Conservation (phyloP, 2,888 invertebrate genomes). For the Platycnemis pennipes region DNA sequence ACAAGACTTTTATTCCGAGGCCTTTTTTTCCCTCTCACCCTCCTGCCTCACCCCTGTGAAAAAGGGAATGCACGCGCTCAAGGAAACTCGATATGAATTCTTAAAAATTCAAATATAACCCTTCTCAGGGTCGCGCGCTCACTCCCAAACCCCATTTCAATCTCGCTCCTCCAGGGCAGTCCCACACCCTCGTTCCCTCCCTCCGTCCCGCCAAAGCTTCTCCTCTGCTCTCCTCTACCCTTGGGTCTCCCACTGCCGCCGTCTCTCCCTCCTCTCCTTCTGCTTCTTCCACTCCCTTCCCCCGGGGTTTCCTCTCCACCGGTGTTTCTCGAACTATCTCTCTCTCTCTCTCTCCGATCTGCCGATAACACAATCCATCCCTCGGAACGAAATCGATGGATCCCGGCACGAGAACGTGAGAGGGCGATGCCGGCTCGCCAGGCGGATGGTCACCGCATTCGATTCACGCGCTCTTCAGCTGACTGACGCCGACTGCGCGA, state of each 20-base stretch:
- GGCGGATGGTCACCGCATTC: too few species aligned
- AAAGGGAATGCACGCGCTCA: background rate
- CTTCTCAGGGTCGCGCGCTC: background rate
- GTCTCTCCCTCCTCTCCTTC: background rate
- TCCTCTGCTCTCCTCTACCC: background rate
- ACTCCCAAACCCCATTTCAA: background rate
- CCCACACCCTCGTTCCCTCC: background rate
- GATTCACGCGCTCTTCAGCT: too few species aligned
- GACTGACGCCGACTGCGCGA: too few species aligned
- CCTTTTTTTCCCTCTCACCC: background rate
- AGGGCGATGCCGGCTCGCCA: too few species aligned
- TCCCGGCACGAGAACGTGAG: too few species aligned
- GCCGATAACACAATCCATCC: background rate
- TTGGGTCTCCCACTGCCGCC: background rate
- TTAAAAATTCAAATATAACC: background rate
- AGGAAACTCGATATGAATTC: slow-evolving; percentile 11
- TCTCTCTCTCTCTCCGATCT: background rate
- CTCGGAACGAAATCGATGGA: background rate
- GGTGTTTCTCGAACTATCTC: background rate
- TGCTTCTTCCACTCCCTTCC: too few species aligned
- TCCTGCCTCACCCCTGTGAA: background rate
- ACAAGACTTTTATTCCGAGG: background rate
- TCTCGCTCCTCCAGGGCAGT: background rate
- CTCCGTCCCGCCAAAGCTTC: too few species aligned
- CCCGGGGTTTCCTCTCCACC: background rate